These are phyloP conservation scores for Maconellicoccus hirsutus DNA, from an alignment of 1,140 invertebrate species.

Conservation along the genomic window DNA sequence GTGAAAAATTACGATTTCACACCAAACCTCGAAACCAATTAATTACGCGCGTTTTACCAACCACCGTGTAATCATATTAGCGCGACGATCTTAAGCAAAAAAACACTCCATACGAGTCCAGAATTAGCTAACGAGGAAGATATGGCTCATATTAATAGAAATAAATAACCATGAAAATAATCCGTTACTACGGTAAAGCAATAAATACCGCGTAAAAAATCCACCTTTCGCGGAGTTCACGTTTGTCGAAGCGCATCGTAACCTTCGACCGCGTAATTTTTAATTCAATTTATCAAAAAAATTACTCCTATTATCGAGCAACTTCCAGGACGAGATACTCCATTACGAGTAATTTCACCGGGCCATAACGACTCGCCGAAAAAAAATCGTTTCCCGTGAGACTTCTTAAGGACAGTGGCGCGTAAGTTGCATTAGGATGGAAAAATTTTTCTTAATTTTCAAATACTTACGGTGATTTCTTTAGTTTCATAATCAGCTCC, in stretches of 20 bases:
- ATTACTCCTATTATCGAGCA: neutral
- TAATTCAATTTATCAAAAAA: conserved; percentile 5
- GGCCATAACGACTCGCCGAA: neutral
- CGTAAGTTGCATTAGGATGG: too few relatives aligned
- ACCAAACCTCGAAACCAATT: too few relatives aligned
- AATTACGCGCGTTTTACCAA: too few relatives aligned
- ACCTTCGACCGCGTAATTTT: neutral
- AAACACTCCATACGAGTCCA: too few relatives aligned
- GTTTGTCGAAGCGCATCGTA: neutral
- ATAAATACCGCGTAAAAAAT: neutral
- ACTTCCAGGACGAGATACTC: neutral
- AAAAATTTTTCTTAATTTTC: neutral
- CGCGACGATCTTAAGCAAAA: too few relatives aligned
- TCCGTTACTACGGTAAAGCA: neutral
- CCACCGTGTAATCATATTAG: too few relatives aligned
- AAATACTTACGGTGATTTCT: conserved; percentile 64
- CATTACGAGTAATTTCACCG: neutral
- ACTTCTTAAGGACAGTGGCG: neutral
- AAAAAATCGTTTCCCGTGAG: neutral
- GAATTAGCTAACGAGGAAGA: too few relatives aligned
- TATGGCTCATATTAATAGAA: too few relatives aligned
- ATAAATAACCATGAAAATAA: conserved; percentile 5
- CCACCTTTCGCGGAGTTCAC: too few relatives aligned
- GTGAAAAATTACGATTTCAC: too few relatives aligned
- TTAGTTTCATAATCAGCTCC: conserved; percentile 80